These are phyloP conservation scores for Byasa hedistus DNA, from an alignment of 2,888 invertebrate genomes.

Conservation along the genomic window DNA sequence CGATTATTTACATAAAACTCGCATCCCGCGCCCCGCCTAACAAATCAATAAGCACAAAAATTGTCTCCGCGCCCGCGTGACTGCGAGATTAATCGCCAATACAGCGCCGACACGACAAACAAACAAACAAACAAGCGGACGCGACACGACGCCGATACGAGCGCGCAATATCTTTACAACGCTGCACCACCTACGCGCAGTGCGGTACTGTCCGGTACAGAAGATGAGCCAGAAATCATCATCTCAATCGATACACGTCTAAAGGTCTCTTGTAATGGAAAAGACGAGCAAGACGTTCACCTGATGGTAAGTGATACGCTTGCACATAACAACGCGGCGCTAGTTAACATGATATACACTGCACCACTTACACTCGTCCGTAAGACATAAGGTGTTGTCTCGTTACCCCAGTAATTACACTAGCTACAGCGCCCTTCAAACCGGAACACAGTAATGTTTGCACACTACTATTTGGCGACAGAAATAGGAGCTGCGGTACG, in stretches of 20 bases:
- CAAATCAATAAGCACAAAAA: constrained; percentile 30
- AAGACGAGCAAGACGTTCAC: too few relatives aligned
- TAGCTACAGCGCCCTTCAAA: too few relatives aligned
- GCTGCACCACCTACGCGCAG: constrained; percentile 70
- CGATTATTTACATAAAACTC: constrained; percentile 21
- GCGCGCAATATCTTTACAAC: constrained; percentile 68
- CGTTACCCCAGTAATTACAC: too few relatives aligned
- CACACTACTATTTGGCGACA: too few relatives aligned
- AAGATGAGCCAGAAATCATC: constrained; percentile 48
- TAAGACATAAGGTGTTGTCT: too few relatives aligned
- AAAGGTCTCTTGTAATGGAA: background rate
- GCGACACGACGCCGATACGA: constrained; percentile 71
- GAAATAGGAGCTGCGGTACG: too few relatives aligned
- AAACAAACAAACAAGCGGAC: constrained; percentile 43
- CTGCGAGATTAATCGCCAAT: constrained; percentile 71
- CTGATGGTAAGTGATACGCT: too few relatives aligned
- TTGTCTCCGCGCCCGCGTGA: constrained; percentile 35
- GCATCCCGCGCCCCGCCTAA: constrained; percentile 21
- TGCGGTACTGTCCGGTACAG: constrained; percentile 33
- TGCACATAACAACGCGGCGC: too few relatives aligned
- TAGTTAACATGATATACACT: too few relatives aligned
- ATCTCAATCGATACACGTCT: background rate
- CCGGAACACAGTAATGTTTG: too few relatives aligned
- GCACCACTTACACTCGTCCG: too few relatives aligned
- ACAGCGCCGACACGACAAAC: constrained; percentile 57